Conservation (phyloP, 2,113 vertebrate genomes). For the Eclectus roratus region DNA sequence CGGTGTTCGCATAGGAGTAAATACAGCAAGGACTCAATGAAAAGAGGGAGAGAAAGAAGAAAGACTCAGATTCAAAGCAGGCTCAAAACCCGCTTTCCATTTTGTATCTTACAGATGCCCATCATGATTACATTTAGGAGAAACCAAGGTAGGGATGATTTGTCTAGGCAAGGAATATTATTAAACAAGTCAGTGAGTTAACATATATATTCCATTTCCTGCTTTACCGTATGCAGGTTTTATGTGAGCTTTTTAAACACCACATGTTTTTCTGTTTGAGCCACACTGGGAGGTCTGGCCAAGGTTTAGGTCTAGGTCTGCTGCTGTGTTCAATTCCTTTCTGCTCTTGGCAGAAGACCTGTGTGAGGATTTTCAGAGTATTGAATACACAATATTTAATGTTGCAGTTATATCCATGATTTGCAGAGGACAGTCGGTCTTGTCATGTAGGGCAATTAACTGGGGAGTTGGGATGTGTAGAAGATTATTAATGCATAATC, state of each 20-base stretch:
- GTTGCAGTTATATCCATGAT: accelerated
- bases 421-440: not conserved
- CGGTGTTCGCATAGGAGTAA: accelerated
- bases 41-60: not conserved
- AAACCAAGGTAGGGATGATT: not conserved
- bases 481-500: too few species aligned
- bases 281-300: not conserved
- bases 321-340: not conserved
- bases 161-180: not conserved
- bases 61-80: not conserved
- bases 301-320: not conserved
- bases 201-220: not conserved
- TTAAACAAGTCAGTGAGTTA: not conserved
- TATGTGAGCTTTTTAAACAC: not conserved
- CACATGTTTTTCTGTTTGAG: not conserved
- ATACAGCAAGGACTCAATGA: not conserved
- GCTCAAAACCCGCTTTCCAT: not conserved
- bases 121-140: not conserved
- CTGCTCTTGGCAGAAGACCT: not conserved
- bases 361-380: not conserved
- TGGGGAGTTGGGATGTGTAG: not conserved
- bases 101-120: not conserved
- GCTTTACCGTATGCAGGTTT: not conserved
- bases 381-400: accelerated
- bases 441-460: not conserved